A percentile compares a stretch with the other conserved stretches of the same genome.
These are phyloP conservation scores for Drosophila lacicola DNA, from an alignment of 2,888 invertebrate species.

Conservation along the genomic window DNA sequence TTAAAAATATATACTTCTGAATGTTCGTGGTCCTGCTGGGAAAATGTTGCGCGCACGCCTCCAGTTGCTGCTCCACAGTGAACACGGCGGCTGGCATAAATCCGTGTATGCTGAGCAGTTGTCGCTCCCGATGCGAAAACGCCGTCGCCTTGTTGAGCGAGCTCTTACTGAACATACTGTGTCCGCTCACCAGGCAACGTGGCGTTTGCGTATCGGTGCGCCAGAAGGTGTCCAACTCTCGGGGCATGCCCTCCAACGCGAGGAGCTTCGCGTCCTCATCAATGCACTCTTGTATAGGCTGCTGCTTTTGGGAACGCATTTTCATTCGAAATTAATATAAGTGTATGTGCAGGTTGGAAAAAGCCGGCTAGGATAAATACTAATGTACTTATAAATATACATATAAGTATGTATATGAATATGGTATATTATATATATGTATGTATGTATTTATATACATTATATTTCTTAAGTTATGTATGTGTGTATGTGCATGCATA, in stretches of 20 bases:
- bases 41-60: conserved; percentile 1
- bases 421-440: too few relatives aligned
- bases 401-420: too few relatives aligned
- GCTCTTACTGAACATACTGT: neutral
- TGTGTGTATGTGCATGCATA: too few relatives aligned
- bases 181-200: conserved; percentile 10
- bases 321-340: neutral
- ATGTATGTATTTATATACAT: too few relatives aligned
- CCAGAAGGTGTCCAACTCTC: conserved; percentile 47
- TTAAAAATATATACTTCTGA: conserved; percentile 26
- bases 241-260: conserved; percentile 26
- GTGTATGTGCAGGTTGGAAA: neutral
- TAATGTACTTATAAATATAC: too few relatives aligned
- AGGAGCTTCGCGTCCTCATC: neutral
- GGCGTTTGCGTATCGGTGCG: neutral
- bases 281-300: conserved; percentile 30
- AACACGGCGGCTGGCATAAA: conserved; percentile 38
- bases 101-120: conserved; percentile 47
- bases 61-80: conserved; percentile 42
- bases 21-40: fast-evolving
- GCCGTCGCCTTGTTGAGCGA: conserved; percentile 35
- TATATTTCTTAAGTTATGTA: too few relatives aligned
- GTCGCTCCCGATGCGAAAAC: conserved; percentile 54
- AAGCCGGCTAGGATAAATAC: conserved; percentile 3
- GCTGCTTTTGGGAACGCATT: conserved; percentile 10